phyloP scores from a whole-genome alignment of 2,797 vertebrate genomes.

The Chrosomus eos region DNA sequence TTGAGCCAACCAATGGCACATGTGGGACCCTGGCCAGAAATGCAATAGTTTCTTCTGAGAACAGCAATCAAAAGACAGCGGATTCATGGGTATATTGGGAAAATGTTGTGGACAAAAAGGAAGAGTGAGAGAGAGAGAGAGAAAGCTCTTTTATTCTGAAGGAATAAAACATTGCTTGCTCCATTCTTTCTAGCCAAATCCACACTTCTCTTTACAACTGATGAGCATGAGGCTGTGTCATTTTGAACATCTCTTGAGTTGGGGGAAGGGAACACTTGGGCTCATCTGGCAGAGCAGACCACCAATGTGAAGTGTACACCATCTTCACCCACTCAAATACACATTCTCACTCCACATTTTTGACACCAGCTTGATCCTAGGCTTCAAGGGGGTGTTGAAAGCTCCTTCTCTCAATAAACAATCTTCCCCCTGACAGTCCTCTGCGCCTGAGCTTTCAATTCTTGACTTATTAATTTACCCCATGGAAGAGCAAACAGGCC shows the following conservation, averaged over 20 bases:
- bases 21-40: constrained; percentile 31
- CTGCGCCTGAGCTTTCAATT: constrained; percentile 1
- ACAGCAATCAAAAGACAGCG: constrained; percentile 46
- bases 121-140: constrained; percentile 43
- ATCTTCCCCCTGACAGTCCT: constrained; percentile 9
- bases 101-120: constrained; percentile 61
- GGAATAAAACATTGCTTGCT: constrained; percentile 66
- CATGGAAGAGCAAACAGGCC: not conserved
- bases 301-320: constrained; percentile 5
- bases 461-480: constrained; percentile 6
- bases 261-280: constrained; percentile 22
- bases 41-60: not conserved
- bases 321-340: constrained; percentile 23
- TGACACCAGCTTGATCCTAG: constrained; percentile 28
- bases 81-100: constrained; percentile 61
- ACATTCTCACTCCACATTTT: constrained; percentile 6
- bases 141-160: constrained; percentile 57
- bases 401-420: constrained; percentile 35
- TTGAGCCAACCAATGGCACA: constrained; percentile 27
- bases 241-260: constrained; percentile 19
- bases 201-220: constrained; percentile 1
- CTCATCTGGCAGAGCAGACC: constrained; percentile 17
- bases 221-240: constrained; percentile 24
- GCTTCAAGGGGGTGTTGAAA: constrained; percentile 37
- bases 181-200: constrained; percentile 28